Percentiles rank a stretch among this genome's conserved stretches.
phyloP scores from a whole-genome alignment of 2,113 vertebrate genomes.

The Actenoides hombroni region DNA sequence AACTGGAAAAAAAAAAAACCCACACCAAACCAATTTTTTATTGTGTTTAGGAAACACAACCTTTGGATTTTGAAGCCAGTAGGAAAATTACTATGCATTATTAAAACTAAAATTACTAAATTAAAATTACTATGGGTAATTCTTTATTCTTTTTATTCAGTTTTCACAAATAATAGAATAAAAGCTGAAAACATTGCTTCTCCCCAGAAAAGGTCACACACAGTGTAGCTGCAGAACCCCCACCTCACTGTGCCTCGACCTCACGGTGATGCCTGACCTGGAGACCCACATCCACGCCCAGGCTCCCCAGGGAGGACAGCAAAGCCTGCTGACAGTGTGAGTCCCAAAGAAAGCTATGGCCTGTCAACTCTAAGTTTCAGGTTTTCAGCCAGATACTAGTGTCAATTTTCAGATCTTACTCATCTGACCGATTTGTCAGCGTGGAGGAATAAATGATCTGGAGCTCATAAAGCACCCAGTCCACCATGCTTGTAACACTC shows the following conservation, averaged over 20 bases:
- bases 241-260: neutral
- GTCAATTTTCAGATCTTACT: neutral
- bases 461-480: neutral
- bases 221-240: neutral
- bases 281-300: neutral
- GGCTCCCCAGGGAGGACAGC: neutral
- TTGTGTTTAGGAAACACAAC: neutral
- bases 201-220: neutral
- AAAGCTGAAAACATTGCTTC: neutral
- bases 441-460: neutral
- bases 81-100: neutral
- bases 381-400: neutral
- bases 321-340: neutral
- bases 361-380: neutral
- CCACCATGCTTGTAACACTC: neutral
- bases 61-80: neutral
- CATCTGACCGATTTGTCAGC: neutral
- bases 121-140: neutral
- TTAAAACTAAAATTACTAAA: neutral
- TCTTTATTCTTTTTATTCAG: neutral
- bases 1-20: neutral
- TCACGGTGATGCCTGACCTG: neutral
- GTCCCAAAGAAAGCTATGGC: neutral
- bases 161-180: neutral
- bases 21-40: neutral